These are phyloP conservation scores for Etheostoma spectabile DNA, from an alignment of 2,113 vertebrate species.

Conservation along the genomic window DNA sequence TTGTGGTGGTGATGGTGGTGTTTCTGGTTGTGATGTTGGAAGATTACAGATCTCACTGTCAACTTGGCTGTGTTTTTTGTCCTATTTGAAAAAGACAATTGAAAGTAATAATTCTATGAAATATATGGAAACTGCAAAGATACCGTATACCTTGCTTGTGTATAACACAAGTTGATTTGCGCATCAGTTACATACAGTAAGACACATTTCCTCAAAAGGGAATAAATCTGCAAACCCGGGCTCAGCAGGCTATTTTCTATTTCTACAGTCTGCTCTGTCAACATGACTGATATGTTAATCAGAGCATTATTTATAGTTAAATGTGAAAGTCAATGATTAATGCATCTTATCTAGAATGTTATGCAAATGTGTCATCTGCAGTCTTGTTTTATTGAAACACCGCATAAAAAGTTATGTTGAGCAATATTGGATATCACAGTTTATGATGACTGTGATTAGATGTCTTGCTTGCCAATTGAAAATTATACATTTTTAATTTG, in stretches of 20 bases:
- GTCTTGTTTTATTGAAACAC: constrained; percentile 45
- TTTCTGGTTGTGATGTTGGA: constrained; percentile 20
- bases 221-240: constrained; percentile 50
- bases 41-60: constrained; percentile 16
- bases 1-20: background rate
- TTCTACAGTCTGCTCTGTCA: constrained; percentile 53
- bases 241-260: constrained; percentile 64
- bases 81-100: constrained; percentile 4
- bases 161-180: constrained; percentile 43
- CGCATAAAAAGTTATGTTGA: constrained; percentile 23
- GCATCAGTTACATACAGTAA: constrained; percentile 53
- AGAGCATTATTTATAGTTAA: constrained; percentile 64
- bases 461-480: constrained; percentile 43
- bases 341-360: constrained; percentile 39
- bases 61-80: constrained; percentile 5
- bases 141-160: constrained; percentile 19
- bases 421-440: constrained; percentile 21
- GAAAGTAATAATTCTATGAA: constrained; percentile 30
- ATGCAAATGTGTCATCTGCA: constrained; percentile 38
- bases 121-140: constrained; percentile 23
- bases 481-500: constrained; percentile 44
- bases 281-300: constrained; percentile 70
- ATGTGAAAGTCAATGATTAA: constrained; percentile 56
- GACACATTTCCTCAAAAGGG: constrained; percentile 35
- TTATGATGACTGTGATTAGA: constrained; percentile 45